Evolutionary conservation across 1,140 invertebrate species (phyloP).

Genomic region (Protaetia brevitarsis): DNA sequence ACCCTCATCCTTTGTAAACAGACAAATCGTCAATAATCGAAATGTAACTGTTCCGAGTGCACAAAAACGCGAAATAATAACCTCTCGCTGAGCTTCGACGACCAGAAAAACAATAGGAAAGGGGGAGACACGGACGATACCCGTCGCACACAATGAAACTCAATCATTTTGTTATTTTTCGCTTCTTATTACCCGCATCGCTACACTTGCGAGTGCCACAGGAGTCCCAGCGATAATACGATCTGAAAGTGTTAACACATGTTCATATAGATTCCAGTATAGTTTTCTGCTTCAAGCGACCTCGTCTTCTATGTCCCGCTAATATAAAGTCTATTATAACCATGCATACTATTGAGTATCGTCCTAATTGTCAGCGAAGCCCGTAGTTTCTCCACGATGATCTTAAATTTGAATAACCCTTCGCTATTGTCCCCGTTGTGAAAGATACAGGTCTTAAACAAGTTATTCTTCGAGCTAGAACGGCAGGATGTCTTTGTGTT

Average conservation of each 20-base stretch:
- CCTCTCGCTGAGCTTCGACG: neutral
- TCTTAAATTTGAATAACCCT: slow-evolving; percentile 1
- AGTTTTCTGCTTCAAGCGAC: neutral
- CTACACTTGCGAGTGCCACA: neutral
- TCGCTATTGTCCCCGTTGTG: neutral
- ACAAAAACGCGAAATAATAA: slow-evolving; percentile 13
- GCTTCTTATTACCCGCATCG: slow-evolving; percentile 13
- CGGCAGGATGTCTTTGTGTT: neutral
- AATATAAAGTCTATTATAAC: neutral
- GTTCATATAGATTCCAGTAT: neutral
- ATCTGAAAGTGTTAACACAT: neutral
- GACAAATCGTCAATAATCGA: neutral
- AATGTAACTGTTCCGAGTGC: neutral
- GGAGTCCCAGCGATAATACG: neutral
- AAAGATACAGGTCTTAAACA: neutral
- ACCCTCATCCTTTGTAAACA: neutral
- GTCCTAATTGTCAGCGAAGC: neutral
- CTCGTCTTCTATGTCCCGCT: neutral
- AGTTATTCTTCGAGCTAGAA: neutral
- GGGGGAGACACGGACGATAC: neutral
- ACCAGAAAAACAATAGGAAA: neutral
- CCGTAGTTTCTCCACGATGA: neutral
- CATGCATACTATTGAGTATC: neutral
- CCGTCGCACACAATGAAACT: neutral
- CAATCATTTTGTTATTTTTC: slow-evolving; percentile 11